A percentile compares a stretch with the other conserved stretches of the same genome.
Evolutionary conservation across 2,113 vertebrate species (phyloP).

Genomic region (Australoheros scitulus): DNA sequence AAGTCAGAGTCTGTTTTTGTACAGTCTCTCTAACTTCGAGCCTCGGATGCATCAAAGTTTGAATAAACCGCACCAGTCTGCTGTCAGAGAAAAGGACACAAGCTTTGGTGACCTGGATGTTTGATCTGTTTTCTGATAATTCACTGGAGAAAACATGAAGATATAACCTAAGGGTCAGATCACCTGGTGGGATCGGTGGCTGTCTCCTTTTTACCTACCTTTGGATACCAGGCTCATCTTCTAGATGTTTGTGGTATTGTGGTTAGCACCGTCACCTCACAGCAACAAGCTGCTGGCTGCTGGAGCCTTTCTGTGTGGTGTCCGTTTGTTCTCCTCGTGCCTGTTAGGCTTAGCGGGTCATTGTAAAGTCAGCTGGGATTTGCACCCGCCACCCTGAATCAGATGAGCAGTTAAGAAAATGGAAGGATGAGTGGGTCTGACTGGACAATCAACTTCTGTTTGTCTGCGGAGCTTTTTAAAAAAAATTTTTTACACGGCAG

Average conservation of each 20-base stretch:
- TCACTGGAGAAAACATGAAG: too few relatives aligned
- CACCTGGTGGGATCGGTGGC: neutral
- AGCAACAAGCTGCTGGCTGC: neutral
- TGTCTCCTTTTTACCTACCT: neutral
- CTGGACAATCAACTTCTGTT: neutral
- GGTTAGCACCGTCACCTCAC: too few relatives aligned
- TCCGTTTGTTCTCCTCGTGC: neutral
- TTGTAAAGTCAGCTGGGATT: too few relatives aligned
- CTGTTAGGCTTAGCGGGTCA: neutral
- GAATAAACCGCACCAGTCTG: too few relatives aligned
- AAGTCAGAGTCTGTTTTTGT: neutral
- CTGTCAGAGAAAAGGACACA: too few relatives aligned
- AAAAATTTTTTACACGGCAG: too few relatives aligned
- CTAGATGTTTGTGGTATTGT: too few relatives aligned
- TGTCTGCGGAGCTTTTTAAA: neutral
- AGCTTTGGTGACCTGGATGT: too few relatives aligned
- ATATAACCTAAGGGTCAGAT: fast-evolving
- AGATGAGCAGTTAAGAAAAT: neutral
- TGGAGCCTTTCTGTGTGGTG: neutral
- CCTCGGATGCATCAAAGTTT: neutral
- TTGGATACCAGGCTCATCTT: too few relatives aligned
- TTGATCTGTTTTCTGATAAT: too few relatives aligned
- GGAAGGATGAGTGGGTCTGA: neutral
- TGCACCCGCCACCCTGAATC: neutral
- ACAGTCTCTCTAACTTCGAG: neutral